Percentiles rank a stretch among this genome's conserved stretches.
These are phyloP conservation scores for Furcifer pardalis DNA, from an alignment of 2,797 vertebrate genomes.

Conservation along the genomic window DNA sequence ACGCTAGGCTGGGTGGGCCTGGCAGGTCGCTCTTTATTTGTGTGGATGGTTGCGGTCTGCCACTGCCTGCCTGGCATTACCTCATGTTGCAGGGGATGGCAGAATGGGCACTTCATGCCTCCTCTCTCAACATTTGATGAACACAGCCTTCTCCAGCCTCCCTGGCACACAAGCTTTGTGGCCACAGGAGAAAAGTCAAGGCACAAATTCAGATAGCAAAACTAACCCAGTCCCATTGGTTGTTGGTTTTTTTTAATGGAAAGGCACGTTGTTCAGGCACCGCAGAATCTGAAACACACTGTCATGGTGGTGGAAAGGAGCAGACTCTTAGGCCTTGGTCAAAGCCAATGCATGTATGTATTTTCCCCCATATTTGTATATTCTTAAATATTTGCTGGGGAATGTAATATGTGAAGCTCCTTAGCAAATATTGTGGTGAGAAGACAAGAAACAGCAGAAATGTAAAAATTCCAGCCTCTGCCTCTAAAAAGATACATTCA, in stretches of 20 bases:
- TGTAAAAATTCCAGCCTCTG: accelerated
- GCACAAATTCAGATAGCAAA: conserved; percentile 52
- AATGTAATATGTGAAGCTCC: neutral
- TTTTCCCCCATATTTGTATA: neutral
- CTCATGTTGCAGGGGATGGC: neutral
- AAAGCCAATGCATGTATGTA: neutral
- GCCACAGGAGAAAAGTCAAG: neutral
- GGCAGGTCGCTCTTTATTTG: conserved; percentile 42
- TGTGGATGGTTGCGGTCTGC: neutral
- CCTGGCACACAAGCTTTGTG: accelerated
- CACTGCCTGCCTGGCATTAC: conserved; percentile 52
- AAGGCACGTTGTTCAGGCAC: neutral
- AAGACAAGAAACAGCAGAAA: neutral
- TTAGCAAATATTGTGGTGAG: neutral
- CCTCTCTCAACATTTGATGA: neutral
- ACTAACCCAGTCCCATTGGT: neutral
- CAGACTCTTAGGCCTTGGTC: neutral
- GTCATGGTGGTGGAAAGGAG: neutral
- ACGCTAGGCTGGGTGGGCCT: conserved; percentile 74
- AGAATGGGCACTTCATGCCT: conserved; percentile 57
- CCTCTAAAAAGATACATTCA: neutral
- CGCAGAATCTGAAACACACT: neutral
- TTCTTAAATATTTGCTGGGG: neutral
- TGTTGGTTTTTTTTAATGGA: conserved; percentile 47
- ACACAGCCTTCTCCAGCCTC: neutral